phyloP scores from a whole-genome alignment of 2,797 vertebrate genomes.

The Notamacropus eugenii region DNA sequence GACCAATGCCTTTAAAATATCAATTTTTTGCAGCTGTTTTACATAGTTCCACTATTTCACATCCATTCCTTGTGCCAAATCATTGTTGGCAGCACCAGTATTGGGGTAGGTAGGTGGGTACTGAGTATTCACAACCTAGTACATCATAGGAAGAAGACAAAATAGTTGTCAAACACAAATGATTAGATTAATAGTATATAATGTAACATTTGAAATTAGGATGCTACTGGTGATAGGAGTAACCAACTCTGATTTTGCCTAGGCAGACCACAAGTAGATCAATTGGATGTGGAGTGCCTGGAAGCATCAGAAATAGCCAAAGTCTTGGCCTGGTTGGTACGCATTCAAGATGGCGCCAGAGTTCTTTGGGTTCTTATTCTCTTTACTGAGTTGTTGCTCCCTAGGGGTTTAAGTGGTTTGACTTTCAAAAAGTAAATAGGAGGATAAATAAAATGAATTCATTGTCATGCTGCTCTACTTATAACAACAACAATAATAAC shows the following conservation, averaged over 20 bases:
- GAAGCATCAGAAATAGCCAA: background rate
- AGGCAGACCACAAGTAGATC: background rate
- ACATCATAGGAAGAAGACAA: background rate
- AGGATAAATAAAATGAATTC: background rate
- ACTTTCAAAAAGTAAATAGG: background rate
- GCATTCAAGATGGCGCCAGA: background rate
- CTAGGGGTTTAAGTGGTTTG: background rate
- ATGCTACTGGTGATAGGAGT: background rate
- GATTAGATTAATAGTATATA: background rate
- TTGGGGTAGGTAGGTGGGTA: background rate
- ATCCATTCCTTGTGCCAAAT: background rate
- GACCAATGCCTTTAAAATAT: conserved; percentile 7
- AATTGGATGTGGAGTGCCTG: background rate
- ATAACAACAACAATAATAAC: background rate
- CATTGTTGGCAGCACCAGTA: background rate
- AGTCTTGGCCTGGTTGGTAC: background rate
- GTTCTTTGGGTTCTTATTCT: background rate
- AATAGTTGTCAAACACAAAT: background rate
- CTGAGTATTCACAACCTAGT: background rate
- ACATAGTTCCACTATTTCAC: background rate
- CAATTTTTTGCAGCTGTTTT: conserved; percentile 27
- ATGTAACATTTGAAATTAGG: background rate
- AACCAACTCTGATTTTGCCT: background rate
- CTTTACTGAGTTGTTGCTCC: background rate
- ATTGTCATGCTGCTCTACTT: background rate